Percentiles rank a stretch among this genome's conserved stretches.
Conservation (phyloP, 2,113 vertebrate genomes). For the Eurypyga helias region DNA sequence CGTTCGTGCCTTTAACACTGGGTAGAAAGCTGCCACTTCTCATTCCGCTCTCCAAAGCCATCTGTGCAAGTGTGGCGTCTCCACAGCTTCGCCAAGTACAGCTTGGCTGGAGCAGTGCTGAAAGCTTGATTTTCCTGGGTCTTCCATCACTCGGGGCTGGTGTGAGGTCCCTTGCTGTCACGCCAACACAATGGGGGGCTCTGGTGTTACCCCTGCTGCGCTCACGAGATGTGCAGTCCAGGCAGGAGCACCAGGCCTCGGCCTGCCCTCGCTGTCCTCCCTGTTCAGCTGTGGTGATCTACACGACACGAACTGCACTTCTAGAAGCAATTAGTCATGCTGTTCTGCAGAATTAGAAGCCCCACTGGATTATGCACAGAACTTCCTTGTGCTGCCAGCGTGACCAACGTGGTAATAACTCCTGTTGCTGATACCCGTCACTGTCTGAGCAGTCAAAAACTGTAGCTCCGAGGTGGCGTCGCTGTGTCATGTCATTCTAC, state of each 20-base stretch:
- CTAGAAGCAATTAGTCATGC: neutral
- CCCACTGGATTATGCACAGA: neutral
- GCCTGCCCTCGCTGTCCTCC: neutral
- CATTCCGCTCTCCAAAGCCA: too few species aligned
- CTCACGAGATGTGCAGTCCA: fast-evolving
- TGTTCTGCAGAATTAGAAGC: neutral
- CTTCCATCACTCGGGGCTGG: fast-evolving
- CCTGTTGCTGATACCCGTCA: neutral
- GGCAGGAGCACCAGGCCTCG: neutral
- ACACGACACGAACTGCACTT: neutral
- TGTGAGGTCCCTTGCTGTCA: fast-evolving
- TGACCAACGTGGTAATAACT: neutral
- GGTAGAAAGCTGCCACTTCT: neutral
- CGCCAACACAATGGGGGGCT: too few species aligned
- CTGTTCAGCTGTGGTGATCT: neutral
- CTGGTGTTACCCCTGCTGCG: neutral
- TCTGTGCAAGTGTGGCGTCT: neutral
- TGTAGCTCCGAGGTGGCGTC: neutral
- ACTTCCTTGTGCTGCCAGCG: neutral
- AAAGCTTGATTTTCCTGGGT: fast-evolving
- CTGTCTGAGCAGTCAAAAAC: neutral
- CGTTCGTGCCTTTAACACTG: fast-evolving
- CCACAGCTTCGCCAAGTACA: neutral
- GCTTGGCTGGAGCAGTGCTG: neutral
- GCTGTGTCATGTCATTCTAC: neutral